Conservation (phyloP, 1,140 invertebrate genomes). For the Pectinophora gossypiella region DNA sequence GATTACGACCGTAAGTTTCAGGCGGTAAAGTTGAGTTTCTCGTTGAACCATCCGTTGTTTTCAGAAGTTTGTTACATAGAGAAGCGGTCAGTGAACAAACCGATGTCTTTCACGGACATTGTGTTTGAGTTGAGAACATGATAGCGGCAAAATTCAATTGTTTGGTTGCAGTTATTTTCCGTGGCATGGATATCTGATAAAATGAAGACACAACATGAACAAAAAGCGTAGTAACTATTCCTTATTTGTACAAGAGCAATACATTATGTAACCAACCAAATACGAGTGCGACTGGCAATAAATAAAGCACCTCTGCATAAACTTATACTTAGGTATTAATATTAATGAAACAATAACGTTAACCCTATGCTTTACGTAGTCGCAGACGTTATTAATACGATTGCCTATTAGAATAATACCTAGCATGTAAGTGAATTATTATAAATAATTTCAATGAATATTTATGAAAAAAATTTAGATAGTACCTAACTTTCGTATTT, state of each 20-base stretch:
- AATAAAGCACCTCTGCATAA: constrained; percentile 11
- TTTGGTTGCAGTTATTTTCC: too few relatives aligned
- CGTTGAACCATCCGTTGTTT: background rate
- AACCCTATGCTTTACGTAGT: background rate
- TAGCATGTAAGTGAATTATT: too few relatives aligned
- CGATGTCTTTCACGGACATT: background rate
- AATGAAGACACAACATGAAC: background rate
- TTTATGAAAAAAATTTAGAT: too few relatives aligned
- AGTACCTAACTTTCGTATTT: too few relatives aligned
- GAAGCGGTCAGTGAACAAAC: constrained; percentile 2
- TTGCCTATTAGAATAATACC: too few relatives aligned
- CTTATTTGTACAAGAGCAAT: background rate
- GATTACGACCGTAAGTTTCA: background rate
- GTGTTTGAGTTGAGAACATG: too few relatives aligned
- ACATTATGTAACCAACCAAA: background rate
- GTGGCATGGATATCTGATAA: too few relatives aligned
- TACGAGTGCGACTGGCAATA: constrained; percentile 1
- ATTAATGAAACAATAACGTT: constrained; percentile 9
- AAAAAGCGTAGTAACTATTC: too few relatives aligned
- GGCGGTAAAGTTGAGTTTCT: background rate
- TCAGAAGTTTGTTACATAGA: background rate
- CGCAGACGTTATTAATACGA: background rate
- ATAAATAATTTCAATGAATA: too few relatives aligned
- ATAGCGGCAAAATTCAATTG: too few relatives aligned
- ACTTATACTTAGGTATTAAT: constrained; percentile 8